Percentiles rank a stretch among this genome's conserved stretches.
Evolutionary conservation across 1,140 invertebrate species (phyloP).

Genomic region (Metaphire vulgaris): DNA sequence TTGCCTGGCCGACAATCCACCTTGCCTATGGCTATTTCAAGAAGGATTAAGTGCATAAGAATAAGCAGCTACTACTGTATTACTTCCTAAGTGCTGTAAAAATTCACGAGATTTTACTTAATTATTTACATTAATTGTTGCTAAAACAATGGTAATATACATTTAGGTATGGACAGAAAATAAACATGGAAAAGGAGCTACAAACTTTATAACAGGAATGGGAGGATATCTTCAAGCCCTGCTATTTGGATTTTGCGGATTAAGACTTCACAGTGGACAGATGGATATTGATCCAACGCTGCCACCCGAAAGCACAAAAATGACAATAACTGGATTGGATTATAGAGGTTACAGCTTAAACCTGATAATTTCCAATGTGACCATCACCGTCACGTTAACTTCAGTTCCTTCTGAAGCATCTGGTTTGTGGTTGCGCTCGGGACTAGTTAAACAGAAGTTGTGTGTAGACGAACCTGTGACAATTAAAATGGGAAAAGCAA

Average conservation of each 20-base stretch:
- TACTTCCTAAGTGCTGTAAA: no score
- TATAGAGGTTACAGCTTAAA: neutral
- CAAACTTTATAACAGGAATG: constrained; percentile 55
- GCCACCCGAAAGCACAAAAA: constrained; percentile 31
- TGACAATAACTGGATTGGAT: neutral
- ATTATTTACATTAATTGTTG: no score
- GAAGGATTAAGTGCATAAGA: no score
- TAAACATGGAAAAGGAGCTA: constrained; percentile 47
- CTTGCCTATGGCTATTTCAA: no score
- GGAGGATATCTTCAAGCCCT: constrained; percentile 51
- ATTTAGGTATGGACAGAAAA: constrained; percentile 39
- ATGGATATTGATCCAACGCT: constrained; percentile 21
- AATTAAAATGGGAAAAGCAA: neutral
- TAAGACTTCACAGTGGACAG: constrained; percentile 35
- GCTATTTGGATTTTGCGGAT: constrained; percentile 50
- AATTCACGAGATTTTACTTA: no score
- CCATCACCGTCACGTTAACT: neutral
- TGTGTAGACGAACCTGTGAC: neutral
- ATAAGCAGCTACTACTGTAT: no score
- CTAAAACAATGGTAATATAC: no score
- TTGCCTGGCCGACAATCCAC: no score
- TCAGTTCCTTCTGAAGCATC: neutral
- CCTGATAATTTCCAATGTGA: neutral
- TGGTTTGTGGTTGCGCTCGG: neutral
- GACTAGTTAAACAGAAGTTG: neutral